These are phyloP conservation scores for Pipra filicauda DNA, from an alignment of 2,113 vertebrate species.

Conservation along the genomic window DNA sequence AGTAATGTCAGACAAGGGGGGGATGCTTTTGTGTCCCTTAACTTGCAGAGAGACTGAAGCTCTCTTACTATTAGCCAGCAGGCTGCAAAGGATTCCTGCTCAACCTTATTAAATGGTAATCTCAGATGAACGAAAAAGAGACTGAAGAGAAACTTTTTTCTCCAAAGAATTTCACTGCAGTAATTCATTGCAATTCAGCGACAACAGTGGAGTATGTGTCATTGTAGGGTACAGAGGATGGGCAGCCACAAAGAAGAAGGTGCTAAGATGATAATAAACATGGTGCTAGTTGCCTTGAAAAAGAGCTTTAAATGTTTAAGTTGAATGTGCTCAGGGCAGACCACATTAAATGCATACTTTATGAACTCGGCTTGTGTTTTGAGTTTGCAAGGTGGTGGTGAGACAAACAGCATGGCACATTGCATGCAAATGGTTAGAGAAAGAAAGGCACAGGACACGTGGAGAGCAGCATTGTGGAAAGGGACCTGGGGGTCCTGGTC, in stretches of 20 bases:
- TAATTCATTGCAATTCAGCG: neutral
- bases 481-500: neutral
- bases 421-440: neutral
- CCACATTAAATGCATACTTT: slow-evolving; percentile 39
- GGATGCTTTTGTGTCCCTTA: neutral
- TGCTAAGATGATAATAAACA: neutral
- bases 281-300: neutral
- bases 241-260: neutral
- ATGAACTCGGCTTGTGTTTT: neutral
- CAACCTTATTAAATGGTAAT: neutral
- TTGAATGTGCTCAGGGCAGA: neutral
- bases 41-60: neutral
- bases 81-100: neutral
- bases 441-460: neutral
- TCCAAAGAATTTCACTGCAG: slow-evolving; percentile 23
- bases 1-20: neutral
- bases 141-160: neutral
- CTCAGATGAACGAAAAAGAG: neutral
- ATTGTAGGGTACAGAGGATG: neutral
- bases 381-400: neutral
- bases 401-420: neutral
- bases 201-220: neutral
- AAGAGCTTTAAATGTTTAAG: neutral
- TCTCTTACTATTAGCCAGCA: neutral
- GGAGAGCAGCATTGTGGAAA: neutral